phyloP scores from a whole-genome alignment of 2,797 vertebrate species.

The Rhincodon typus region DNA sequence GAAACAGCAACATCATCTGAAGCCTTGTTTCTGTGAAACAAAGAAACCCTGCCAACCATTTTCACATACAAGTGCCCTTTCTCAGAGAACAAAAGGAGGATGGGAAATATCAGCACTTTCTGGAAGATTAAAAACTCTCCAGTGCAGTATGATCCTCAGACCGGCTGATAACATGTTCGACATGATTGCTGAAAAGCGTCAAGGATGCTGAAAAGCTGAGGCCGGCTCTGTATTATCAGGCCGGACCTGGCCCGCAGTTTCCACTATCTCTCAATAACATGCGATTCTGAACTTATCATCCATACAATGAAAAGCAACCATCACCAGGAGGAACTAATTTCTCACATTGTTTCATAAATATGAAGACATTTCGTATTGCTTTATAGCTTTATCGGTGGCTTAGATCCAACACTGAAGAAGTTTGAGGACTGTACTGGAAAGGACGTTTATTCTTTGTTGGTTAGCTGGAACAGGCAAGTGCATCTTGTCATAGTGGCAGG shows the following conservation, averaged over 20 bases:
- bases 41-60: neutral
- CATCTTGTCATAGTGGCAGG: neutral
- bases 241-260: neutral
- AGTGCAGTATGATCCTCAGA: neutral
- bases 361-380: neutral
- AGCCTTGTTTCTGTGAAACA: conserved; percentile 24
- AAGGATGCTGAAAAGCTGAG: conserved; percentile 11
- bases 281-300: neutral
- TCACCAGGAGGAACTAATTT: neutral
- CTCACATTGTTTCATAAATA: conserved; percentile 27
- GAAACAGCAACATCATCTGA: conserved; percentile 11
- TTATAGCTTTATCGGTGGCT: neutral
- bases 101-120: conserved; percentile 22
- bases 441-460: neutral
- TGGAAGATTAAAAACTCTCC: conserved; percentile 27
- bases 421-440: neutral
- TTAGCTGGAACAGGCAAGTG: neutral
- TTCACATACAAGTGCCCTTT: conserved; percentile 22
- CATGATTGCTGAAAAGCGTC: conserved; percentile 1
- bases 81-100: conserved; percentile 23
- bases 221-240: conserved; percentile 19
- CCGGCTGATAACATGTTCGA: conserved; percentile 17
- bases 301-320: conserved; percentile 1
- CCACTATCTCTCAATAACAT: conserved; percentile 26
- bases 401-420: neutral